A percentile compares a stretch with the other conserved stretches of the same genome.
Evolutionary conservation across 2,113 vertebrate genomes (phyloP).

Genomic region (Myiozetetes cayanensis): DNA sequence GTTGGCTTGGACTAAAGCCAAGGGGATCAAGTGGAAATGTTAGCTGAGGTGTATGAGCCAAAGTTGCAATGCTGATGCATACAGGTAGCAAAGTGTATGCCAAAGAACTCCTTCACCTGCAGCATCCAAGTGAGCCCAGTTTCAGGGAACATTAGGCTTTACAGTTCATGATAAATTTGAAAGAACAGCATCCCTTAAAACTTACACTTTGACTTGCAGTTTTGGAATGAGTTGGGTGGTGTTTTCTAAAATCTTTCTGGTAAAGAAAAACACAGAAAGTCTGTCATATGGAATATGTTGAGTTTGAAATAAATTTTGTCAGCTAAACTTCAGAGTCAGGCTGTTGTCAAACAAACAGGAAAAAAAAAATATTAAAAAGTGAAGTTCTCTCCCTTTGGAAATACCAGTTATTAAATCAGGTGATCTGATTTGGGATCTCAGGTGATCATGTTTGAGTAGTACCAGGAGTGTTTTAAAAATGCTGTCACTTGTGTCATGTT

Average conservation of each 20-base stretch:
- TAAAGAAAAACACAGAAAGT: not conserved
- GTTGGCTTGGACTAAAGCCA: not conserved
- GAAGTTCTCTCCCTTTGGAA: not conserved
- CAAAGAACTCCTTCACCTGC: not conserved
- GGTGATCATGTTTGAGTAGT: not conserved
- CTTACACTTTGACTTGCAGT: not conserved
- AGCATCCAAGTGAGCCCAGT: not conserved
- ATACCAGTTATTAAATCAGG: not conserved
- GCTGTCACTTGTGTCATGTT: not conserved
- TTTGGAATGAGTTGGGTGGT: not conserved
- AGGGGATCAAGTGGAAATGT: not conserved
- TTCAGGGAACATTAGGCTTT: not conserved
- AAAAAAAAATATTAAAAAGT: not conserved
- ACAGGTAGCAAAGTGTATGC: not conserved
- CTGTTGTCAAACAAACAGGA: slow-evolving; percentile 1
- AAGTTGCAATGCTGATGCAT: not conserved
- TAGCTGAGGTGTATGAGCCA: not conserved
- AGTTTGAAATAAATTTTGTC: not conserved
- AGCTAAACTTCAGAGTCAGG: not conserved
- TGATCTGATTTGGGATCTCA: not conserved
- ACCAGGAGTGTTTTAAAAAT: not conserved
- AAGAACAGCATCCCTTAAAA: not conserved
- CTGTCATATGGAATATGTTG: not conserved
- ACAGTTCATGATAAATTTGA: not conserved
- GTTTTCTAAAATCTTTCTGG: slow-evolving; percentile 4